A percentile compares a stretch with the other conserved stretches of the same genome.
phyloP scores from a whole-genome alignment of 1,140 invertebrate genomes.

The Phymastichus coffea region DNA sequence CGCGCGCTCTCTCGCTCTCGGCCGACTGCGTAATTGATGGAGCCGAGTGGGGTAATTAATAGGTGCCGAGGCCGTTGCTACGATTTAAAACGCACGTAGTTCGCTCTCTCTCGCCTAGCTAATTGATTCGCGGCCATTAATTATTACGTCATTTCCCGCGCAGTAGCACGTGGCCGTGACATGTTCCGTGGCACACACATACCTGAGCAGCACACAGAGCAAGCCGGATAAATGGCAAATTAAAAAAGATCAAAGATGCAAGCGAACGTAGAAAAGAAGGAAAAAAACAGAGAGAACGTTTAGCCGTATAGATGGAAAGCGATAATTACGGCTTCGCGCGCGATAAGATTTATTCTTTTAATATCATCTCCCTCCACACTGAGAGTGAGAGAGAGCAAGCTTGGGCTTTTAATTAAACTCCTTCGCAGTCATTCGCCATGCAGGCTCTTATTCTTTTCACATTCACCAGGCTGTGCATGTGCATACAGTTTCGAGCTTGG shows the following conservation, averaged over 20 bases:
- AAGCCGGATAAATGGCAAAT: conserved; percentile 3
- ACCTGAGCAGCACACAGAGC: background rate
- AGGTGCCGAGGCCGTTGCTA: conserved; percentile 36
- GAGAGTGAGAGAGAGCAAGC: background rate
- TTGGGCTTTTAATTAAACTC: conserved; percentile 22
- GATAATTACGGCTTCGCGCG: conserved; percentile 34
- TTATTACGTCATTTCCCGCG: conserved; percentile 56
- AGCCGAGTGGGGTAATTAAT: conserved; percentile 55
- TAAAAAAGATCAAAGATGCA: conserved; percentile 10
- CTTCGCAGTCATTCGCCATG: background rate
- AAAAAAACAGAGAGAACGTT: conserved; percentile 29
- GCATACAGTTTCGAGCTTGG: too few species aligned
- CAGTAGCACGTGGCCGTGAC: conserved; percentile 43
- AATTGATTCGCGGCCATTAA: conserved; percentile 57
- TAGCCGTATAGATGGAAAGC: too few species aligned
- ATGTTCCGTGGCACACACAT: conserved; percentile 25
- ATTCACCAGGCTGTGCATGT: too few species aligned
- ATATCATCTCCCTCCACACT: conserved; percentile 14
- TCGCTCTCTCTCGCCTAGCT: conserved; percentile 27
- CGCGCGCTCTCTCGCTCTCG: conserved; percentile 22
- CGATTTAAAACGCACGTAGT: conserved; percentile 48
- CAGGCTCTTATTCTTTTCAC: background rate
- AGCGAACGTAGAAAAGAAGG: conserved; percentile 12
- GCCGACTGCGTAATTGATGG: conserved; percentile 50
- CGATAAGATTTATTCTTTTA: conserved; percentile 39